Evolutionary conservation across 2,888 invertebrate genomes (phyloP).

Genomic region (Omphaloscelis lunosa): DNA sequence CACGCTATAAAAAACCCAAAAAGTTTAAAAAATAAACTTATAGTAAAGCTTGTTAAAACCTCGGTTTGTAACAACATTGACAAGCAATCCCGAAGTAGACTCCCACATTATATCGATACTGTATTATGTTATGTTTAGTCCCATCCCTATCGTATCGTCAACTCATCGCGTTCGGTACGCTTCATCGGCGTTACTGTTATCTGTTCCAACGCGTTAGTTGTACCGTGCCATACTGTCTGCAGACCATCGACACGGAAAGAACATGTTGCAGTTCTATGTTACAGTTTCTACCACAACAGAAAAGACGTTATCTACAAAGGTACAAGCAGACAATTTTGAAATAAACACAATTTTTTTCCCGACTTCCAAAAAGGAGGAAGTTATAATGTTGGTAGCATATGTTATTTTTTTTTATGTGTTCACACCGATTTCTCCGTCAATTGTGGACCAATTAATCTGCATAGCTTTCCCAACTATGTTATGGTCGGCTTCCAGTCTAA

Average conservation of each 20-base stretch:
- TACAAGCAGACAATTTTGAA: too few relatives aligned
- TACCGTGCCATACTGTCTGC: constrained; percentile 44
- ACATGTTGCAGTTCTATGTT: constrained; percentile 11
- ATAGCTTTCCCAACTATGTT: too few relatives aligned
- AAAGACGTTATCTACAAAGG: background rate
- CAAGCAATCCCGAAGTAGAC: background rate
- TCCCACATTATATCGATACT: constrained; percentile 32
- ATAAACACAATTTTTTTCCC: background rate
- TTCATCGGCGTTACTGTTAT: constrained; percentile 72
- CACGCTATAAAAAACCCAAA: too few relatives aligned
- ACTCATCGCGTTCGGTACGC: constrained; percentile 59
- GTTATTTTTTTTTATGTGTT: too few relatives aligned
- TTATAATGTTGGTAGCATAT: too few relatives aligned
- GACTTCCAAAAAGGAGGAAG: too few relatives aligned
- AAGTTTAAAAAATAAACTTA: too few relatives aligned
- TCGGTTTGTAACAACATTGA: too few relatives aligned
- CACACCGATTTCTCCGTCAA: too few relatives aligned
- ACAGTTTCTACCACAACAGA: background rate
- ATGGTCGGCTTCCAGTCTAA: too few relatives aligned
- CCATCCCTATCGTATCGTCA: constrained; percentile 48
- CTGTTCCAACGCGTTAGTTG: constrained; percentile 51
- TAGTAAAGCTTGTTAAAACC: too few relatives aligned
- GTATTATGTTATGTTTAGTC: background rate
- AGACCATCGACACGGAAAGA: constrained; percentile 25
- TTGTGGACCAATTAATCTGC: too few relatives aligned